These are phyloP conservation scores for Dastarcus helophoroides DNA, from an alignment of 2,888 invertebrate genomes.

Conservation along the genomic window DNA sequence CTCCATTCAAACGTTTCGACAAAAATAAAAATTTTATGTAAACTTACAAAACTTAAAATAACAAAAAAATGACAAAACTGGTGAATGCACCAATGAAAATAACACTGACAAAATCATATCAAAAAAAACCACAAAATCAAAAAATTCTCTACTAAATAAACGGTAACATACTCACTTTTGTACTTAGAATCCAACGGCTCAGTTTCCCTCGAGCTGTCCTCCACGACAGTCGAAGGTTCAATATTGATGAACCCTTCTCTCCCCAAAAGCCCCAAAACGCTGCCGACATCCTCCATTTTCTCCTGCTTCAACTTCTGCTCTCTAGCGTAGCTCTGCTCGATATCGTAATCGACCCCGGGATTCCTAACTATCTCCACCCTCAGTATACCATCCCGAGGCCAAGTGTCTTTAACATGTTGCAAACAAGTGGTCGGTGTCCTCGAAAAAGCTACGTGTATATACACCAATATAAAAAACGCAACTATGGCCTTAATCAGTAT, in stretches of 20 bases:
- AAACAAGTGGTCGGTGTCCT: conserved; percentile 88
- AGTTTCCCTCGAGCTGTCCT: conserved; percentile 34
- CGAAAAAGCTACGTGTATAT: conserved; percentile 91
- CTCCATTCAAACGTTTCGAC: too few relatives aligned
- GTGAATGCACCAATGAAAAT: too few relatives aligned
- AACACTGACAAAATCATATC: too few relatives aligned
- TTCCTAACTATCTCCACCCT: conserved; percentile 77
- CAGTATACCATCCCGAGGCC: conserved; percentile 93
- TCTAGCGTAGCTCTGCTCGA: conserved; percentile 75
- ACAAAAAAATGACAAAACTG: too few relatives aligned
- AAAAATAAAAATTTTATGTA: too few relatives aligned
- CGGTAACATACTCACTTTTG: conserved; percentile 18
- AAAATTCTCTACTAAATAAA: too few relatives aligned
- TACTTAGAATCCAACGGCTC: conserved; percentile 26
- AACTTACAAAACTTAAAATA: too few relatives aligned
- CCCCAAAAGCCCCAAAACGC: conserved; percentile 51
- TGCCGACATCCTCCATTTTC: conserved; percentile 46
- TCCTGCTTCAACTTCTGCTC: conserved; percentile 62
- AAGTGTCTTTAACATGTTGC: conserved; percentile 73
- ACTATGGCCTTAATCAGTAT: conserved; percentile 69
- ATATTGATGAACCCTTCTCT: conserved; percentile 59
- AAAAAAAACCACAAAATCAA: too few relatives aligned
- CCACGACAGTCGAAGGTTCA: conserved; percentile 52
- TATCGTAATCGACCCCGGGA: conserved; percentile 59
- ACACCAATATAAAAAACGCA: conserved; percentile 83